Conservation (phyloP, 2,797 vertebrate species). For the Pangasius larnaudii region DNA sequence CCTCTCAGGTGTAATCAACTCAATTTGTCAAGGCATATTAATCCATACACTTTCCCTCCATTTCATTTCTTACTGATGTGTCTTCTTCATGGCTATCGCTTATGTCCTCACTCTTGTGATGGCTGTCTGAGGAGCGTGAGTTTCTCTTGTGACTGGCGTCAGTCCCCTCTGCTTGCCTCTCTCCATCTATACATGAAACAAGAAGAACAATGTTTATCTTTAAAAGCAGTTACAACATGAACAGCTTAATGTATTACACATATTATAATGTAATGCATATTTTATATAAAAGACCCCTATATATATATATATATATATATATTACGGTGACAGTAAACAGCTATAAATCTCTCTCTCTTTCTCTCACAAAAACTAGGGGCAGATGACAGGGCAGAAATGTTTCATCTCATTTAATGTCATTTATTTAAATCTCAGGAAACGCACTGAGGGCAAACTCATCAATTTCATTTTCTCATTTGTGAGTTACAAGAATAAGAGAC, state of each 20-base stretch:
- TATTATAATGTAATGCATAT: neutral
- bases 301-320: too few relatives aligned
- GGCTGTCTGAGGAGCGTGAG: slow-evolving; percentile 65
- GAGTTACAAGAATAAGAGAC: neutral
- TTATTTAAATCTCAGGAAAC: neutral
- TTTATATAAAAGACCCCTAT: neutral
- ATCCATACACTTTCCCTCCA: neutral
- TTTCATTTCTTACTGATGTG: slow-evolving; percentile 72
- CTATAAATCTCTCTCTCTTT: too few relatives aligned
- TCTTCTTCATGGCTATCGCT: slow-evolving; percentile 92
- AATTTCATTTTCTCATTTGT: neutral
- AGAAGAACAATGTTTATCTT: slow-evolving; percentile 48
- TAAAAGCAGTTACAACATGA: neutral
- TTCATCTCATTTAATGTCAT: neutral
- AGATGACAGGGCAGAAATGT: neutral
- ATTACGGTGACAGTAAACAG: slow-evolving; percentile 4
- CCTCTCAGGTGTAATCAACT: slow-evolving; percentile 10
- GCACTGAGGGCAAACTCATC: neutral
- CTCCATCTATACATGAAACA: slow-evolving; percentile 79
- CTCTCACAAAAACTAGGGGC: neutral
- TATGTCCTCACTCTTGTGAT: slow-evolving; percentile 80
- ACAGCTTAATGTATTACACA: neutral
- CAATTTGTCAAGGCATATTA: slow-evolving; percentile 17
- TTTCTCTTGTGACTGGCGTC: slow-evolving; percentile 77
- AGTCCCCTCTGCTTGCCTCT: slow-evolving; percentile 83